Evolutionary conservation across 2,113 vertebrate genomes (phyloP), one percentile per base, ranked within the genome.

Genomic region (Pogonocichla stellata): DNA sequence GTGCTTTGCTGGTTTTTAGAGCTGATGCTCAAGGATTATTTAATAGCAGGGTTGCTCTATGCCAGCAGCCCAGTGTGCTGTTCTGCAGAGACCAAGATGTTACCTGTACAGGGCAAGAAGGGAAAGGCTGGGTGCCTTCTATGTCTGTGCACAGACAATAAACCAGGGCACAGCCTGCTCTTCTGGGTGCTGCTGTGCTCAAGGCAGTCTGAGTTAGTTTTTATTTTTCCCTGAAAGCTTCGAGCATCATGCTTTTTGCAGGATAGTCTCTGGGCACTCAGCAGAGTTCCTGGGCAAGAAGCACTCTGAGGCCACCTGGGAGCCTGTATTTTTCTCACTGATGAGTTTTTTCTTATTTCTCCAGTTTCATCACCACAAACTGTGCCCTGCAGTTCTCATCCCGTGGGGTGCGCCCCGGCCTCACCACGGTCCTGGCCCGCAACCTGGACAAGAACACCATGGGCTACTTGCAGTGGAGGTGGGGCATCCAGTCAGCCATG

Each of bases 401-500:
- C 33, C 98, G 98, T 0, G 99, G 99, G 1, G 78, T 99, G 60
- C 99, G 99, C 38, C 99, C 99, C 0, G 99, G 99, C 54, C 84
- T 99, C 29, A 99, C 99, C 65, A 99, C 99, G 0, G 98, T 99
- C 61, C 95, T 99, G 38, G 99, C 99, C 2, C 98, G 99, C 20
- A 99, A 99, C 97, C 98, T 99, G 8, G 99, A 99, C 97, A 99
- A 99, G 97, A 99, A 99, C 97, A 99, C 99, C 0, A 99, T 99
- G 98, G 99, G 99, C n/a, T 99, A 99, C 94, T 71, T 99, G 72
- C 99, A 99, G 98, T 99, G 99, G 99, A 98, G 99, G 1, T 99
- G 99, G 99, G 99, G 98, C 11, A 97, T 98, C 93, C 99, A 99
- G 98, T 99, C 99, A 3, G 99, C 99, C 81, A 99, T 99, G 99